Percentiles rank a stretch among this genome's conserved stretches.
Conservation (phyloP, 2,888 invertebrate genomes). For the Pasiphila rectangulata region DNA sequence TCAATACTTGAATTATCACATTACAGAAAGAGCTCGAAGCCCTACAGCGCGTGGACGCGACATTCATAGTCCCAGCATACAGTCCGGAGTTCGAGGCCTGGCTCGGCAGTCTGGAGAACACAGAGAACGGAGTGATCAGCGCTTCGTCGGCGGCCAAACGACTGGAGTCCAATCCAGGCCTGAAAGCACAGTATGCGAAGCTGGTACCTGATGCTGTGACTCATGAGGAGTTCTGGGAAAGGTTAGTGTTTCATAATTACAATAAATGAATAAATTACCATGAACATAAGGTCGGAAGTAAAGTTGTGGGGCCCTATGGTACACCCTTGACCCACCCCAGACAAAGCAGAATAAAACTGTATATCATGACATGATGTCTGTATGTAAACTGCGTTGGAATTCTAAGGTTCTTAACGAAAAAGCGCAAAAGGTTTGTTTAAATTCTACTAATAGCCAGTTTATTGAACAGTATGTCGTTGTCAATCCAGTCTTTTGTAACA, state of each 20-base stretch:
- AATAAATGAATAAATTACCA: too few relatives aligned
- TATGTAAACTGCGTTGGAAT: too few relatives aligned
- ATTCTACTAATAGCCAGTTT: too few relatives aligned
- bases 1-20: background rate
- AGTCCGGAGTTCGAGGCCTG: constrained; percentile 73
- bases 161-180: constrained; percentile 62
- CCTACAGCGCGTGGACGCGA: constrained; percentile 86
- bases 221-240: constrained; percentile 89
- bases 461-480: too few relatives aligned
- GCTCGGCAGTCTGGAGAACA: constrained; percentile 56
- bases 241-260: constrained; percentile 74
- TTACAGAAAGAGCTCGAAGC: constrained; percentile 84
- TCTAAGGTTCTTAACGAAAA: too few relatives aligned
- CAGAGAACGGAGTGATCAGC: constrained; percentile 44
- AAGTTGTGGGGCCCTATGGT: too few relatives aligned
- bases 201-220: constrained; percentile 87
- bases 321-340: too few relatives aligned
- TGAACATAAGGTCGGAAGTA: too few relatives aligned
- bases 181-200: constrained; percentile 80
- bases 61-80: constrained; percentile 86
- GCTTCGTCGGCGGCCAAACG: constrained; percentile 46
- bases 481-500: too few relatives aligned
- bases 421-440: too few relatives aligned
- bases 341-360: too few relatives aligned
- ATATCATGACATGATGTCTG: too few relatives aligned